phyloP scores from a whole-genome alignment of 1,140 invertebrate genomes.

The Lamellibrachia luymesi region DNA sequence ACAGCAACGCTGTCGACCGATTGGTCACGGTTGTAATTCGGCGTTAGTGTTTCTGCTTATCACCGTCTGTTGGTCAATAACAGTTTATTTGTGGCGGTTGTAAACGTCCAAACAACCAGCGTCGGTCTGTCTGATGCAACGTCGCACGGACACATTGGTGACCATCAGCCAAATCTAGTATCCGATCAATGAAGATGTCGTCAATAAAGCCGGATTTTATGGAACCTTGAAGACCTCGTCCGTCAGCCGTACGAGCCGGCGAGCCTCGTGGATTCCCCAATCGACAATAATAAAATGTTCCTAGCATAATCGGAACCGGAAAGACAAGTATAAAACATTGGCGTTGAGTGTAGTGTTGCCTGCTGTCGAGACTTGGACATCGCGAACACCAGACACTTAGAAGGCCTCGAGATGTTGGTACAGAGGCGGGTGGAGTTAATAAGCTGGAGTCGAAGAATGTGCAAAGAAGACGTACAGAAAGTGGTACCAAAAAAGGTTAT shows the following conservation, averaged over 20 bases:
- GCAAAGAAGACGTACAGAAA: too few species aligned
- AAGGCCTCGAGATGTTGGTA: too few species aligned
- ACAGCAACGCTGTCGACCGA: too few species aligned
- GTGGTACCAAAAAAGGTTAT: too few species aligned
- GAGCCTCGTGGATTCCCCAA: neutral
- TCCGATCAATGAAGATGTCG: neutral
- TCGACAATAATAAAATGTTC: neutral
- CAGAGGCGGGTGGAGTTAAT: too few species aligned
- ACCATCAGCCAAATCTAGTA: neutral
- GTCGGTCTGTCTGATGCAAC: neutral
- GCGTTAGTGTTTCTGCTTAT: too few species aligned
- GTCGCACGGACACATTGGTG: neutral
- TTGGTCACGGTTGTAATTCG: too few species aligned
- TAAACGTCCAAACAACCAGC: neutral
- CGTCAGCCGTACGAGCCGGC: neutral
- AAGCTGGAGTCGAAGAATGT: too few species aligned
- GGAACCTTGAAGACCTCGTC: neutral
- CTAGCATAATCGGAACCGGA: neutral
- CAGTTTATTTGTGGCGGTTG: neutral
- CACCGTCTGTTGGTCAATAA: neutral
- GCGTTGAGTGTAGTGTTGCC: neutral
- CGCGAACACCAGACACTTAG: neutral
- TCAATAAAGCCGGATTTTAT: neutral
- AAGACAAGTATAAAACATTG: neutral
- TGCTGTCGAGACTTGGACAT: neutral